Percentiles rank a stretch among this genome's conserved stretches.
Conservation (phyloP, 2,888 invertebrate species). For the Mechanitis messenoides region DNA sequence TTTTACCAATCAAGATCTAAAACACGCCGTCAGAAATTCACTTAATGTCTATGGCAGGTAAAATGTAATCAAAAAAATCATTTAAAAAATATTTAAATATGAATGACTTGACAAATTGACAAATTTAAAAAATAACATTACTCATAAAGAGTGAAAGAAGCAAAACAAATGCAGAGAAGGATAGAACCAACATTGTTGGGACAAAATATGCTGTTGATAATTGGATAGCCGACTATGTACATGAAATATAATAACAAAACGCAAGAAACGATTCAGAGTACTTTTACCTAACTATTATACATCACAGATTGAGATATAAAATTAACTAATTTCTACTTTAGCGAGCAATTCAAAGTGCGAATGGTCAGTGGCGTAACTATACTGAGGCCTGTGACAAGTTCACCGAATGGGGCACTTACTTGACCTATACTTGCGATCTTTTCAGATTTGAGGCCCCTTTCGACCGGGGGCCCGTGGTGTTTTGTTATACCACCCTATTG, state of each 20-base stretch:
- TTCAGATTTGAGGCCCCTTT: too few relatives aligned
- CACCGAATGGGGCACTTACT: too few relatives aligned
- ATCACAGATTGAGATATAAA: conserved; percentile 62
- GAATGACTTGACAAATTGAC: conserved; percentile 52
- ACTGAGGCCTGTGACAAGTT: too few relatives aligned
- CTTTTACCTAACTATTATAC: conserved; percentile 69
- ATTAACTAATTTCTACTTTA: conserved; percentile 14
- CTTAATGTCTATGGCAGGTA: conserved; percentile 74
- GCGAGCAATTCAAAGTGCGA: background rate
- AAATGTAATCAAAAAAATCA: conserved; percentile 64
- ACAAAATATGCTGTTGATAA: background rate
- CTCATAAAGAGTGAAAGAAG: conserved; percentile 26
- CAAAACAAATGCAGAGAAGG: too few relatives aligned
- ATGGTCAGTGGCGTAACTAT: too few relatives aligned
- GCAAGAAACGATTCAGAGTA: conserved; percentile 60
- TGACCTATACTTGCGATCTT: too few relatives aligned
- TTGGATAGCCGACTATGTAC: conserved; percentile 26
- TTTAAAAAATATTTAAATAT: conserved; percentile 58
- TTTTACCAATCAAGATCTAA: conserved; percentile 38
- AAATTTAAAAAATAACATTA: conserved; percentile 48
- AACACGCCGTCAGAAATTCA: conserved; percentile 57
- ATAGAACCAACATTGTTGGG: background rate
- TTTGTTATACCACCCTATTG: too few relatives aligned
- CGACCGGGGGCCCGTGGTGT: too few relatives aligned
- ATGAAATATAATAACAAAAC: conserved; percentile 26